A percentile compares a stretch with the other conserved stretches of the same genome.
Evolutionary conservation across 1,140 invertebrate species (phyloP).

Genomic region (Wiebesia pumilae): DNA sequence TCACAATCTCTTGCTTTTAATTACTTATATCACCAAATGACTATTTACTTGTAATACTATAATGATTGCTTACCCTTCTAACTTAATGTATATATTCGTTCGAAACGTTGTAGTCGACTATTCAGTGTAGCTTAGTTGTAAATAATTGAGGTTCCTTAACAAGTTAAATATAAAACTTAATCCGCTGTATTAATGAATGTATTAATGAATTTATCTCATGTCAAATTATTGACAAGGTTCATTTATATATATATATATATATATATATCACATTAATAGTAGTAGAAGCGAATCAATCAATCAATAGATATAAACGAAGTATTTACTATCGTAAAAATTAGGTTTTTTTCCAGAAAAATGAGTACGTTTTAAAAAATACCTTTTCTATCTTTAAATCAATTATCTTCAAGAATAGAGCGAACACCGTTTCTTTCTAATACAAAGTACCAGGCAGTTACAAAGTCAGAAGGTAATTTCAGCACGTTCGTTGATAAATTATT

Average conservation of each 20-base stretch:
- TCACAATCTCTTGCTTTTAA: conserved; percentile 13
- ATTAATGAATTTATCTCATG: neutral
- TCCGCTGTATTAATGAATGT: neutral
- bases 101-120: neutral
- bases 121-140: neutral
- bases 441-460: neutral
- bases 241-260: neutral
- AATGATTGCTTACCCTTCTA: neutral
- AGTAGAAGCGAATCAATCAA: neutral
- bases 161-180: neutral
- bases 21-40: neutral
- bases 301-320: neutral
- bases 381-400: conserved; percentile 32
- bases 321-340: neutral
- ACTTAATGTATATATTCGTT: neutral
- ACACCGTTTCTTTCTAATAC: neutral
- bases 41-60: neutral
- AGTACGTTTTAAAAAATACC: neutral
- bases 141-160: neutral
- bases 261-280: neutral
- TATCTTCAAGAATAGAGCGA: conserved; percentile 41
- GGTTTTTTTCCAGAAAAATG: neutral
- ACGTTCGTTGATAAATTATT: conserved; percentile 44
- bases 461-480: conserved; percentile 27
- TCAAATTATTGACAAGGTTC: neutral